Base-by-base conservation (phyloP, 2,797 vertebrate genomes). In the Diceros bicornis region DNA sequence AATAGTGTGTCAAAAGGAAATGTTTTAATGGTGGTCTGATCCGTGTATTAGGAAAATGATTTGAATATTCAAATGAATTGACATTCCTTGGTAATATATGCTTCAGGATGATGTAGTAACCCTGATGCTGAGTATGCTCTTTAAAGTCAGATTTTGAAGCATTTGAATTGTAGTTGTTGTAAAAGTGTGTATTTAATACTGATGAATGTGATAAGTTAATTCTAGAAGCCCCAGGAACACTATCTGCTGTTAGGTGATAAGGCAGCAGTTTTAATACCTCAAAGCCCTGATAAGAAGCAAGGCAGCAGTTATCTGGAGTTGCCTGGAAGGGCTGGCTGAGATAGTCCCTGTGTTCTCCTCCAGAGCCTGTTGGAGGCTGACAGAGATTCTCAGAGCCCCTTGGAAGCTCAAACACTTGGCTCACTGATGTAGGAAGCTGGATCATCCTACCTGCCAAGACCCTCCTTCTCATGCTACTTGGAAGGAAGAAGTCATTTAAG, bases 51-150 rank as follows among this genome's bases (percentile, higher is more conserved):
- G 52, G 79, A 74, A 88, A 90, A 81, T 47, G 13, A 89, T 78
- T 82, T 96, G 55, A 92, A 66, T 71, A 66, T 84, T 94, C 37
- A 59, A 74, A 79, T 87, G 59, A 59, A 55, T 71, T 90, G 92
- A 55, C 57, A 75, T 79, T 34, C 13, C 18, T 17, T 50, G 7
- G 17, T 66, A 61, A 81, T 86, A 88, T 50, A 59, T 52, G 10
- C 95, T 96, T 89, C 0, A 0, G 34, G 4, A 37, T 88, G 59
- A 44, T 37, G 7, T 41, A 29, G 23, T 50, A 69, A 61, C 27
- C 2, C 29, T 32, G 9, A 8, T 14, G 47, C 72, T 75, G 74
- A 78, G 21, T 37, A 41, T 66, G 27, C 61, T 93, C 64, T 93
- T 64, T 59, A 55, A 96, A 93, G 50, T 79, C 32, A 79, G 69